phyloP scores from a whole-genome alignment of 2,113 vertebrate species.

The Leuciscus idus region DNA sequence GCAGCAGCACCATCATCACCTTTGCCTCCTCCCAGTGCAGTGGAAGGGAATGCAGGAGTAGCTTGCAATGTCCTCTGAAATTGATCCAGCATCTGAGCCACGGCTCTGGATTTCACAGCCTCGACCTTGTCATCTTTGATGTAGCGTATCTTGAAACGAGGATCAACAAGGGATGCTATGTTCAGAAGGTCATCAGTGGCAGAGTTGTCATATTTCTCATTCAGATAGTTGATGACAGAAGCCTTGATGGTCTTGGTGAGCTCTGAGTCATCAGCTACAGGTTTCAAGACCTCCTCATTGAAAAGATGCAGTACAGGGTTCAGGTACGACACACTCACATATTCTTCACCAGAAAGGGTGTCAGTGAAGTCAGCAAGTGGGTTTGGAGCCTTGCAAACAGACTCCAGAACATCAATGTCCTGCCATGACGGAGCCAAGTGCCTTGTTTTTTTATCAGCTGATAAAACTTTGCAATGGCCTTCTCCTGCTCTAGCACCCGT shows the following conservation, averaged over 20 bases:
- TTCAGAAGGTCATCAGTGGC: neutral
- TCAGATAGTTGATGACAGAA: neutral
- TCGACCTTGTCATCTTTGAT: constrained; percentile 8
- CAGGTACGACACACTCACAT: no score
- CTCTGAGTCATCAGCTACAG: neutral
- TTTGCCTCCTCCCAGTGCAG: no score
- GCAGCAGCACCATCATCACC: no score
- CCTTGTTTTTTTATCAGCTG: neutral
- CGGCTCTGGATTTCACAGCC: neutral
- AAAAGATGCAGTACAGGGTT: no score
- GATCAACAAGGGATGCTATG: neutral
- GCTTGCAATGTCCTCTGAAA: no score
- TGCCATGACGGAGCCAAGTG: no score
- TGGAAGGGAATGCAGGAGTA: no score
- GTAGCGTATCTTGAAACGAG: neutral
- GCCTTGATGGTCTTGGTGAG: neutral
- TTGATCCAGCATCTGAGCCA: neutral
- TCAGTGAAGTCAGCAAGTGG: no score
- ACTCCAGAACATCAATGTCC: no score
- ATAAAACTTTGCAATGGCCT: neutral
- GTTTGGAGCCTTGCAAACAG: no score
- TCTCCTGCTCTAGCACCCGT: neutral
- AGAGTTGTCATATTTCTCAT: neutral
- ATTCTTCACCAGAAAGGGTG: no score
- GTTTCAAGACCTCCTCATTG: no score